Percentiles rank a stretch among this genome's conserved stretches.
Conservation (phyloP, 2,888 invertebrate species). For the Hyalella azteca region DNA sequence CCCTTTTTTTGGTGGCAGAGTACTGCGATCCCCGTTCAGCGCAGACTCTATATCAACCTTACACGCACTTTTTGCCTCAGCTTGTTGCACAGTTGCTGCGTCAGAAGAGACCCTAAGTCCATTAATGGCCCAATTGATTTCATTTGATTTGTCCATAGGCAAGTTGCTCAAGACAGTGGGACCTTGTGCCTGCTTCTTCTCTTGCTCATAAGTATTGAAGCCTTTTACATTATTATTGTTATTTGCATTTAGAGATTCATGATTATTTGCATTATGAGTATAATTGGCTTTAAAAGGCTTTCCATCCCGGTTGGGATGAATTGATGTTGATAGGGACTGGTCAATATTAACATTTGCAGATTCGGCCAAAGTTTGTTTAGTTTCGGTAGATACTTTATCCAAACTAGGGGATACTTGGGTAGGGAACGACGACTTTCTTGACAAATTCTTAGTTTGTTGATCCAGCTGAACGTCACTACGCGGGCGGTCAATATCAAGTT, state of each 20-base stretch:
- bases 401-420: too few species aligned
- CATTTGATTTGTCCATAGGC: neutral
- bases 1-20: conserved; percentile 15
- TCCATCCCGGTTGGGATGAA: too few species aligned
- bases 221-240: conserved; percentile 29
- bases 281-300: too few species aligned
- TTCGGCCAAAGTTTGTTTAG: too few species aligned
- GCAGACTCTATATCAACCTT: neutral
- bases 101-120: neutral
- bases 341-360: too few species aligned
- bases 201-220: neutral
- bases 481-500: too few species aligned
- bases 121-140: neutral
- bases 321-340: too few species aligned
- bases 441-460: too few species aligned
- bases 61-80: neutral
- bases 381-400: too few species aligned
- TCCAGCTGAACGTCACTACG: too few species aligned
- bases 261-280: too few species aligned
- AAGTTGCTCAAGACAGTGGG: neutral
- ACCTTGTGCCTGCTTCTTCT: neutral
- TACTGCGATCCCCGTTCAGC: conserved; percentile 21
- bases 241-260: neutral
- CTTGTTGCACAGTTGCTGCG: neutral
- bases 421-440: too few species aligned